Evolutionary conservation across 2,113 vertebrate genomes (phyloP).

Genomic region (Lota lota): DNA sequence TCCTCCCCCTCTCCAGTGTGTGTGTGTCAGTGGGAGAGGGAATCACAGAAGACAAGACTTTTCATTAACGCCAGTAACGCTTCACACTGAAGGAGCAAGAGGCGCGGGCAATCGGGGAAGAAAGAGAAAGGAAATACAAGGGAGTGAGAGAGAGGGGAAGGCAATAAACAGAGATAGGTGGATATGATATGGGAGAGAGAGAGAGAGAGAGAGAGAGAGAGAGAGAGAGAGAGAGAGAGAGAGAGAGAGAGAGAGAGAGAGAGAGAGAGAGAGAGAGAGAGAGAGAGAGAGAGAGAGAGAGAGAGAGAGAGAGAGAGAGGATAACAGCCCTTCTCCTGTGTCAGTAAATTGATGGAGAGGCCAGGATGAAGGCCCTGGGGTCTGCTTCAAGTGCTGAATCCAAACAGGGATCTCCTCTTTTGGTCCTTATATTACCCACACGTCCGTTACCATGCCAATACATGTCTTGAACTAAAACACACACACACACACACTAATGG

Average conservation of each 20-base stretch:
- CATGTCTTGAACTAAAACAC: too few species aligned
- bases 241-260: slow-evolving; percentile 15
- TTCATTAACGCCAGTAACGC: slow-evolving; percentile 59
- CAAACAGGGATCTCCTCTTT: not conserved
- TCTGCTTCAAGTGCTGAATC: slow-evolving; percentile 33
- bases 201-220: slow-evolving; percentile 19
- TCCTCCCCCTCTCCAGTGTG: not conserved
- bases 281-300: slow-evolving; percentile 16
- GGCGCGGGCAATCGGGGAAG: slow-evolving; percentile 6
- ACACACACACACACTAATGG: too few species aligned
- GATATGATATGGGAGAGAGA: slow-evolving; percentile 14
- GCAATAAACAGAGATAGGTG: slow-evolving; percentile 26
- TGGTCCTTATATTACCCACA: not conserved
- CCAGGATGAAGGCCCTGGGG: slow-evolving; percentile 46
- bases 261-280: slow-evolving; percentile 28
- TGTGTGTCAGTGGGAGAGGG: slow-evolving; percentile 5
- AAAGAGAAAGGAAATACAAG: slow-evolving; percentile 3
- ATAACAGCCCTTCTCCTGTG: slow-evolving; percentile 24
- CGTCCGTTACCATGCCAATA: too few species aligned
- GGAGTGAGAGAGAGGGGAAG: slow-evolving; percentile 21
- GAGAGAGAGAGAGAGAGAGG: slow-evolving; percentile 20
- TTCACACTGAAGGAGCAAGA: slow-evolving; percentile 23
- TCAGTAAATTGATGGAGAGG: slow-evolving; percentile 60
- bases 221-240: slow-evolving; percentile 6
- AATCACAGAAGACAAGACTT: slow-evolving; percentile 49